These are phyloP conservation scores for Ceriagrion tenellum DNA, from an alignment of 2,888 invertebrate genomes.

Conservation along the genomic window DNA sequence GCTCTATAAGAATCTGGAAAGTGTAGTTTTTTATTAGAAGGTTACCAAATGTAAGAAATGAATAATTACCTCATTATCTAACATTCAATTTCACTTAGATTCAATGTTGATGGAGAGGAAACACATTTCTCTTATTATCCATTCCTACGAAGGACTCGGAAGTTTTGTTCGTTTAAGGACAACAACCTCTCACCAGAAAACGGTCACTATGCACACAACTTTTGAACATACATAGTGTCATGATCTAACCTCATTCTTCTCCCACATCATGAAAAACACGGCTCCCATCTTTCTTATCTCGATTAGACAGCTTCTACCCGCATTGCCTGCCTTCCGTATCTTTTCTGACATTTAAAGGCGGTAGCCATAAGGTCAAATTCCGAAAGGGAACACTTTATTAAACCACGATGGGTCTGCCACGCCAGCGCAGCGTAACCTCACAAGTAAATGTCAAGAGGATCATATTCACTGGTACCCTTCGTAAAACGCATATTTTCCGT, in stretches of 20 bases:
- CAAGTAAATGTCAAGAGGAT: constrained; percentile 16
- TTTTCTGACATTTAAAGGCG: constrained; percentile 39
- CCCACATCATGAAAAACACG: not conserved
- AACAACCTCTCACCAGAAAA: not conserved
- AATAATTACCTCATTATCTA: too few relatives aligned
- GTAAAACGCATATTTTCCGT: not conserved
- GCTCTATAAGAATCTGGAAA: too few relatives aligned
- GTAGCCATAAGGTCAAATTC: not conserved
- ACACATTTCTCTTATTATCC: too few relatives aligned
- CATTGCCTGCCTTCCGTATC: not conserved
- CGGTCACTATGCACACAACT: not conserved
- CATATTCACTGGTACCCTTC: not conserved
- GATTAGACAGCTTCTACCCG: not conserved
- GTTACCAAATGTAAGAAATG: too few relatives aligned
- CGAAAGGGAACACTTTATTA: constrained; percentile 22
- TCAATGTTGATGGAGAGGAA: too few relatives aligned
- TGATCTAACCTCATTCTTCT: not conserved
- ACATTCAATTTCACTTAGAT: too few relatives aligned
- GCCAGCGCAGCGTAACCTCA: not conserved
- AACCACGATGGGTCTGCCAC: not conserved
- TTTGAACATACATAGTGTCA: not conserved
- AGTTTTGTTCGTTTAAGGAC: too few relatives aligned
- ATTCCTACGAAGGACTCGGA: too few relatives aligned
- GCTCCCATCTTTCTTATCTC: not conserved
- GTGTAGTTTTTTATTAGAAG: too few relatives aligned